These are phyloP conservation scores for Oxyscelio sp. DNA, from an alignment of 2,888 invertebrate genomes.

Conservation along the genomic window DNA sequence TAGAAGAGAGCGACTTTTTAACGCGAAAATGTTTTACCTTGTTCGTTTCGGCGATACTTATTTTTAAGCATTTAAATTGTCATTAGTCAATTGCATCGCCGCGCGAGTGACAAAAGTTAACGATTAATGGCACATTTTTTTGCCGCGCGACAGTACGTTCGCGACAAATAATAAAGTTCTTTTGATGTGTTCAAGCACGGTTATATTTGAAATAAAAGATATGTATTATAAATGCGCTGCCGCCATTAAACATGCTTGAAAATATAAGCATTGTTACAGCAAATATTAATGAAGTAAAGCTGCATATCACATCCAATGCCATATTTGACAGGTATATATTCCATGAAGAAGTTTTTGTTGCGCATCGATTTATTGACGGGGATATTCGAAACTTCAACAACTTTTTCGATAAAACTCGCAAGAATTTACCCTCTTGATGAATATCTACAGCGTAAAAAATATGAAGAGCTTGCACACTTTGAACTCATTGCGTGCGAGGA, in stretches of 20 bases:
- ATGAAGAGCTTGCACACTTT: conserved; percentile 61
- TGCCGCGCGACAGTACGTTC: conserved; percentile 13
- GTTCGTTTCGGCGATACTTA: conserved; percentile 28
- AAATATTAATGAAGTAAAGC: conserved; percentile 66
- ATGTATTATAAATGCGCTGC: conserved; percentile 36
- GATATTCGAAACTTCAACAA: conserved; percentile 78
- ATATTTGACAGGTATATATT: conserved; percentile 64
- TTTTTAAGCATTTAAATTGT: conserved; percentile 62
- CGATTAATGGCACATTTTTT: conserved; percentile 32
- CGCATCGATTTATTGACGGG: conserved; percentile 73
- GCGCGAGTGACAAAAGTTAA: conserved; percentile 29
- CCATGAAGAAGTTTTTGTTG: conserved; percentile 62
- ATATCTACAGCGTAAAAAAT: conserved; percentile 73
- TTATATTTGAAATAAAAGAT: conserved; percentile 36
- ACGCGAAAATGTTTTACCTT: conserved; percentile 60
- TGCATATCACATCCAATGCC: conserved; percentile 35
- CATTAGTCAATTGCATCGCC: conserved; percentile 46
- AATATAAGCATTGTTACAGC: conserved; percentile 32
- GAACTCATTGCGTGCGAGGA: conserved; percentile 38
- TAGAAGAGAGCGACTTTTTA: conserved; percentile 73
- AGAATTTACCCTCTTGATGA: conserved; percentile 74
- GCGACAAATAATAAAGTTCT: conserved; percentile 51
- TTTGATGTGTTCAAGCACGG: conserved; percentile 37
- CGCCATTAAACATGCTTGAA: conserved; percentile 48
- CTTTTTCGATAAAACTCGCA: conserved; percentile 81